phyloP scores from a whole-genome alignment of 2,888 invertebrate species.

The Cosmorhoe ocellata region DNA sequence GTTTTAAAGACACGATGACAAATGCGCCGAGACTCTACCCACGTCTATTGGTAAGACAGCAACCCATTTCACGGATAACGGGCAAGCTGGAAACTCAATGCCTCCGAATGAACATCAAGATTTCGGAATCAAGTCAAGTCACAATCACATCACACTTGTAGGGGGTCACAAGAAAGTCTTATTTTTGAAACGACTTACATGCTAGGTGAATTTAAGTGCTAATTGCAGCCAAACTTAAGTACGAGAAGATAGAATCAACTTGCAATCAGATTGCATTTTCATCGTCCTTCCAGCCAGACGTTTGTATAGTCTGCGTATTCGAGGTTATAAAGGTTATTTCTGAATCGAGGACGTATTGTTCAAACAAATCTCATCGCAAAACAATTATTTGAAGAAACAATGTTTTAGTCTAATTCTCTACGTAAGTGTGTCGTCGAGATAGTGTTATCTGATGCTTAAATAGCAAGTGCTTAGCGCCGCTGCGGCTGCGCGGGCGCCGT shows the following conservation, averaged over 20 bases:
- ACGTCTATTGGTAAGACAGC: neutral
- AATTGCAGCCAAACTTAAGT: no score
- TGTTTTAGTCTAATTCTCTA: conserved; percentile 14
- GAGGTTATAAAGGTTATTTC: conserved; percentile 8
- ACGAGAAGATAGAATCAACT: no score
- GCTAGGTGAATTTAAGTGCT: no score
- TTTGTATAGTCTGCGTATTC: neutral
- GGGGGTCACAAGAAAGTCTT: no score
- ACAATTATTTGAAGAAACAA: conserved; percentile 21
- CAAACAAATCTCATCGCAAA: conserved; percentile 15
- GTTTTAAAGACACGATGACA: conserved; percentile 19
- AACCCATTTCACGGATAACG: conserved; percentile 3
- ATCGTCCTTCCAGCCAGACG: neutral
- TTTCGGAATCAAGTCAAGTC: no score
- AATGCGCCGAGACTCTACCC: conserved; percentile 5
- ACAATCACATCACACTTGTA: no score
- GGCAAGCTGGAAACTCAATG: conserved; percentile 6
- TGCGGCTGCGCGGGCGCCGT: conserved; percentile 5
- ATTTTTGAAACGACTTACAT: no score
- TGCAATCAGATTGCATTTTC: conserved; percentile 1
- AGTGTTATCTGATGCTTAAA: conserved; percentile 19
- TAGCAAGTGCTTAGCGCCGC: conserved; percentile 14
- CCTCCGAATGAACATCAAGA: neutral
- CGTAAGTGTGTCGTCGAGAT: conserved; percentile 26
- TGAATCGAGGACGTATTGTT: conserved; percentile 4